These are phyloP conservation scores for Rhinogobius similis DNA, from an alignment of 2,113 vertebrate species.

Conservation along the genomic window DNA sequence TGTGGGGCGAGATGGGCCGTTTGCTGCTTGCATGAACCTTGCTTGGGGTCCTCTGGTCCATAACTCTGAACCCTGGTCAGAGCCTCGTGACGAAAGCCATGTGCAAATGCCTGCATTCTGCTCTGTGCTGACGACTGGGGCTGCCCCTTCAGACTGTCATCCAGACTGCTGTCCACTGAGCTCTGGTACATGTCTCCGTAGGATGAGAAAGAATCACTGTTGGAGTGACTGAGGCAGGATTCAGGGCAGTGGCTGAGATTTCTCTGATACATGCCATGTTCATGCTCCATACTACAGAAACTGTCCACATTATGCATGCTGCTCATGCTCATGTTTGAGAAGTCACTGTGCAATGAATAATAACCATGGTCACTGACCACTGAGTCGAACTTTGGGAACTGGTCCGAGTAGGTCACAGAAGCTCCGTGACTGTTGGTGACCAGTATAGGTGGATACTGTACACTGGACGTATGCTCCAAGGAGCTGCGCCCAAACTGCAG, in stretches of 20 bases:
- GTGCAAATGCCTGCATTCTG: slow-evolving; percentile 89
- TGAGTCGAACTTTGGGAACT: slow-evolving; percentile 94
- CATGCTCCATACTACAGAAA: slow-evolving; percentile 91
- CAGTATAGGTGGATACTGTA: slow-evolving; percentile 96
- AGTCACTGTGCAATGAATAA: slow-evolving; percentile 95
- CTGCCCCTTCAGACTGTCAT: slow-evolving; percentile 88
- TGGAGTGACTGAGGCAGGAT: slow-evolving; percentile 91
- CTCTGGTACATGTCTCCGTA: slow-evolving; percentile 92
- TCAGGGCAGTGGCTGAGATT: slow-evolving; percentile 90
- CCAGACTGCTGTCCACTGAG: slow-evolving; percentile 87
- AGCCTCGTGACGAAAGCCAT: slow-evolving; percentile 92
- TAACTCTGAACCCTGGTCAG: slow-evolving; percentile 92
- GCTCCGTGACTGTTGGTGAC: slow-evolving; percentile 96
- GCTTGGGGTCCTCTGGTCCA: slow-evolving; percentile 91
- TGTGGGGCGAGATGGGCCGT: slow-evolving; percentile 87
- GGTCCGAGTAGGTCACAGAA: slow-evolving; percentile 89
- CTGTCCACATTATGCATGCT: slow-evolving; percentile 89
- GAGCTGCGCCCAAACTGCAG: slow-evolving; percentile 92
- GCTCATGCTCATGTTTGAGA: slow-evolving; percentile 92
- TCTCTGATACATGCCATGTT: slow-evolving; percentile 85
- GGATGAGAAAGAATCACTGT: slow-evolving; percentile 92
- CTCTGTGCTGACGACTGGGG: slow-evolving; percentile 83
- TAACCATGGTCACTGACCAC: slow-evolving; percentile 92
- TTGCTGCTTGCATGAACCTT: slow-evolving; percentile 85
- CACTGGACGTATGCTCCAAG: slow-evolving; percentile 91